Conservation (phyloP, 2,888 invertebrate species). For the Drosophila aldrichi region DNA sequence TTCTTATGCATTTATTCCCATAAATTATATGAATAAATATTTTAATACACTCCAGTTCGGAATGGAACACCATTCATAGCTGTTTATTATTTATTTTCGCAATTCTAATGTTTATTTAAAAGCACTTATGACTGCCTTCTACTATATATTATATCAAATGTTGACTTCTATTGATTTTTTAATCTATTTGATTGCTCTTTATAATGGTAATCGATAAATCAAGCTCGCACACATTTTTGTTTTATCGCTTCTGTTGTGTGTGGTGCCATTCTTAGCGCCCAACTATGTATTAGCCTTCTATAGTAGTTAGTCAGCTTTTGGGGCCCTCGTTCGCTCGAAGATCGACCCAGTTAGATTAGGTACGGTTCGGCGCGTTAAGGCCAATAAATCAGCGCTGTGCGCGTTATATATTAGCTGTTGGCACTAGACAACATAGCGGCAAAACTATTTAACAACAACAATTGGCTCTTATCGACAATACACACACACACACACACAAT, state of each 20-base stretch:
- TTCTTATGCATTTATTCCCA: no score
- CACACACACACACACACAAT: constrained; percentile 27
- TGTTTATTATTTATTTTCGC: not conserved
- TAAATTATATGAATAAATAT: no score
- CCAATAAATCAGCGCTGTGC: constrained; percentile 51
- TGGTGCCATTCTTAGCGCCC: constrained; percentile 4
- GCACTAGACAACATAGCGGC: constrained; percentile 21
- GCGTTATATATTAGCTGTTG: constrained; percentile 26
- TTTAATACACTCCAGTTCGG: not conserved
- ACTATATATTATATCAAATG: not conserved
- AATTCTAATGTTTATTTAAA: not conserved
- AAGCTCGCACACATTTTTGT: not conserved
- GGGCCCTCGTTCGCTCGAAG: constrained; percentile 31
- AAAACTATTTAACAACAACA: constrained; percentile 19
- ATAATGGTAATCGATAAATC: constrained; percentile 20
- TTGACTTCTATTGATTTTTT: not conserved
- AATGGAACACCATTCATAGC: not conserved
- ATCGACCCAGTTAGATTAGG: constrained; percentile 73
- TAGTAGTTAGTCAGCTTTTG: constrained; percentile 21
- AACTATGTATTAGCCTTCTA: constrained; percentile 7
- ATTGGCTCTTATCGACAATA: constrained; percentile 45
- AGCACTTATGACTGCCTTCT: not conserved
- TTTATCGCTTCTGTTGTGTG: not conserved
- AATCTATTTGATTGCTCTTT: not conserved
- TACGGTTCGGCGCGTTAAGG: constrained; percentile 27